Conservation (phyloP, 2,888 invertebrate genomes). For the Xanthia togata region DNA sequence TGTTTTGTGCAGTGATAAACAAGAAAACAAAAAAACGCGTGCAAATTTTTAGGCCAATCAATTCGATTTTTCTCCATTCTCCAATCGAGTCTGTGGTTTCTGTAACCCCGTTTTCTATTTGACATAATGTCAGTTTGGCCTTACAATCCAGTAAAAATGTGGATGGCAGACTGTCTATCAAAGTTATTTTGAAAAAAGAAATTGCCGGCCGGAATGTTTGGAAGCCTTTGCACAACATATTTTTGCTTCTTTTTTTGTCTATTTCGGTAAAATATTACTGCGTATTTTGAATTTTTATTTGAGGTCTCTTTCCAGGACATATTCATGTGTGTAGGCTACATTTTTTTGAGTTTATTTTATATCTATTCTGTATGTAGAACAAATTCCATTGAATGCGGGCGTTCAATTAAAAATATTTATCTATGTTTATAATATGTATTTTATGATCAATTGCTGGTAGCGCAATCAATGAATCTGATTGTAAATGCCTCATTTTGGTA, state of each 20-base stretch:
- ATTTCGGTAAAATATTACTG: background rate
- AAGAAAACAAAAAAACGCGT: background rate
- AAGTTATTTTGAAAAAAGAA: background rate
- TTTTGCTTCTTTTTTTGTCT: background rate
- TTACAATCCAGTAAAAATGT: background rate
- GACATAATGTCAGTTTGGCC: background rate
- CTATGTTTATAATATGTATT: background rate
- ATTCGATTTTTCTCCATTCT: background rate
- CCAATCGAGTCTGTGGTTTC: background rate
- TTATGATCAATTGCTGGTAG: background rate
- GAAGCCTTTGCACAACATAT: background rate
- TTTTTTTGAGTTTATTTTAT: background rate
- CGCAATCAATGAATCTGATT: background rate
- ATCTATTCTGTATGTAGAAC: background rate
- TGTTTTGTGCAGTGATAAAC: background rate
- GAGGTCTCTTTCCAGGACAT: background rate
- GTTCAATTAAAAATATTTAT: background rate
- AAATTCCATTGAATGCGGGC: background rate
- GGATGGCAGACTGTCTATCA: slow-evolving; percentile 11
- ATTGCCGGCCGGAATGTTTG: background rate
- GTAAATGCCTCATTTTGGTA: background rate
- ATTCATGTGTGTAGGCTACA: background rate
- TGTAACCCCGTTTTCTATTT: background rate
- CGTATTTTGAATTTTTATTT: background rate
- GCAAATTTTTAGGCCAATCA: background rate